Conservation (phyloP, 1,140 invertebrate species). For the Solen grandis region DNA sequence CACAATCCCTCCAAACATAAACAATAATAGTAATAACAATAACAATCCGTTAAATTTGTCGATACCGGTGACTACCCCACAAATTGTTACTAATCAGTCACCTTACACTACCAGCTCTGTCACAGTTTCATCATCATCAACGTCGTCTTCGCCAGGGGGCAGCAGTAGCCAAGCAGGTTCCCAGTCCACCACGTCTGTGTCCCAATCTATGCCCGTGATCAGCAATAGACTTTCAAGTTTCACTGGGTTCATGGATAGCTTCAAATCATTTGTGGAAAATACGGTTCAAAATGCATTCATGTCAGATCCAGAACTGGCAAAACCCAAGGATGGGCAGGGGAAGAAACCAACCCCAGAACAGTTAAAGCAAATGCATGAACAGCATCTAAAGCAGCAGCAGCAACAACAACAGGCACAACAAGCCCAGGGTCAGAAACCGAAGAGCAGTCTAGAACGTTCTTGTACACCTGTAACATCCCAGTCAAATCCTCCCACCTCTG, state of each 20-base stretch:
- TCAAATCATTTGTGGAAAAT: conserved; percentile 80
- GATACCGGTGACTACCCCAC: conserved; percentile 84
- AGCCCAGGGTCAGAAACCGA: conserved; percentile 40
- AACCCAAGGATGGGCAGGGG: conserved; percentile 31
- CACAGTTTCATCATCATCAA: conserved; percentile 79
- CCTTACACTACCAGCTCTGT: conserved; percentile 82
- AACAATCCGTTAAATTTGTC: conserved; percentile 78
- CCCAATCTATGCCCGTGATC: conserved; percentile 82
- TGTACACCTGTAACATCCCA: conserved; percentile 44
- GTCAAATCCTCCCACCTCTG: conserved; percentile 53
- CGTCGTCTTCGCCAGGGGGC: conserved; percentile 81
- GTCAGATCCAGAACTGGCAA: conserved; percentile 68
- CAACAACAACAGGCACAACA: conserved; percentile 16
- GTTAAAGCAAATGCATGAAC: conserved; percentile 47
- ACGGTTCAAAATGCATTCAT: conserved; percentile 79
- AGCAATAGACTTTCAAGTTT: conserved; percentile 47
- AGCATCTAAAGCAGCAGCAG: conserved; percentile 43
- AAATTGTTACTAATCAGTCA: conserved; percentile 83
- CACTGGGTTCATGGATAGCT: conserved; percentile 78
- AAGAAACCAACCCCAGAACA: conserved; percentile 25
- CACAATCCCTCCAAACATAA: conserved; percentile 79
- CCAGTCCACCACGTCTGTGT: conserved; percentile 82
- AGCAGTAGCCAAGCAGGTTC: conserved; percentile 73
- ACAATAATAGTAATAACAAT: conserved; percentile 24
- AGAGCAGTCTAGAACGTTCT: conserved; percentile 46